These are phyloP conservation scores for Athrips mouffetella DNA, from an alignment of 2,888 invertebrate species.

Conservation along the genomic window DNA sequence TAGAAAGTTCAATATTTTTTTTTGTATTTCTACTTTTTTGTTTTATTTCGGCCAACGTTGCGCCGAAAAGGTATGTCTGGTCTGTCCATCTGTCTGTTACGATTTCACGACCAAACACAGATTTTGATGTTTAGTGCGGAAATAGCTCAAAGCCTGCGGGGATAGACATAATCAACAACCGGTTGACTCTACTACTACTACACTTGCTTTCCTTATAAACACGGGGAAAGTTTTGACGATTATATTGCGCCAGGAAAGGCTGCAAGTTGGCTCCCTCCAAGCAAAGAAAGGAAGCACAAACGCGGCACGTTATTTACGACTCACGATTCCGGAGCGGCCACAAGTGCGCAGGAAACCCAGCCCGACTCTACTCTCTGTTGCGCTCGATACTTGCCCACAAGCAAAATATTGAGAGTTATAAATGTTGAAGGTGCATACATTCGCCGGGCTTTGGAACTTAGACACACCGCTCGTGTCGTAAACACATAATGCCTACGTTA, in stretches of 20 bases:
- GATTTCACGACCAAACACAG: too few species aligned
- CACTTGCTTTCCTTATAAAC: not conserved
- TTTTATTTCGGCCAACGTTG: too few species aligned
- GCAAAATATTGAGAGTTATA: slow-evolving; percentile 8
- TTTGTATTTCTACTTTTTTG: too few species aligned
- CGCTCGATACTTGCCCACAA: slow-evolving; percentile 26
- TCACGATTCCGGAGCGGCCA: slow-evolving; percentile 58
- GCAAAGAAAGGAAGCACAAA: slow-evolving; percentile 62
- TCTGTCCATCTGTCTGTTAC: too few species aligned
- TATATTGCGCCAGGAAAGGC: slow-evolving; percentile 4
- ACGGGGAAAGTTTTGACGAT: slow-evolving; percentile 7
- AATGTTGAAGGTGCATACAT: slow-evolving; percentile 4
- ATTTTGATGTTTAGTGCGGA: too few species aligned
- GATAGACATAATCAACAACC: too few species aligned
- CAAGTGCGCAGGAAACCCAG: slow-evolving; percentile 56
- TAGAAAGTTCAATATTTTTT: too few species aligned
- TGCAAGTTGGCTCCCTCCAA: slow-evolving; percentile 35
- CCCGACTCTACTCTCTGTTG: slow-evolving; percentile 44
- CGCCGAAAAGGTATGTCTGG: too few species aligned
- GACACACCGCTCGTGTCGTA: slow-evolving; percentile 9
- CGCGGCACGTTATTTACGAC: slow-evolving; percentile 68
- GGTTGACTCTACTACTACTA: not conserved
- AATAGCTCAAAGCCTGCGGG: too few species aligned
- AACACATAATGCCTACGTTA: slow-evolving; percentile 11
- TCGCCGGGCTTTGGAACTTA: not conserved